Conservation (phyloP, 2,797 vertebrate genomes). For the Stomatorhinus walkeri region DNA sequence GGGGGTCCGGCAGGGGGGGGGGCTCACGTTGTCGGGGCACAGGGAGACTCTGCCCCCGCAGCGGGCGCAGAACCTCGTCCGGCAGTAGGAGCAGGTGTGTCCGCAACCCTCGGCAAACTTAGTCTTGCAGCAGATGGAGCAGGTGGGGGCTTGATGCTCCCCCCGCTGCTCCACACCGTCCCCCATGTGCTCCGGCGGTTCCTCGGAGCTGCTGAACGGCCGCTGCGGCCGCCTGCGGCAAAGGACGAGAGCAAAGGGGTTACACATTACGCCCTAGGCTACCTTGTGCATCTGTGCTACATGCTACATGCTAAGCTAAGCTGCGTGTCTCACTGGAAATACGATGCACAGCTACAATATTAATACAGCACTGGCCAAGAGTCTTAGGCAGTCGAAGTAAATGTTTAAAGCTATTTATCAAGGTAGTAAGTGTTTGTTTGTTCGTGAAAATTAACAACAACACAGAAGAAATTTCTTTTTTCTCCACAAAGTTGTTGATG, state of each 20-base stretch:
- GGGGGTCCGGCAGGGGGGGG: conserved; percentile 18
- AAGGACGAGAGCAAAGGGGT: conserved; percentile 33
- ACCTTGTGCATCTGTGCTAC: not conserved
- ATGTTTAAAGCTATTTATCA: not conserved
- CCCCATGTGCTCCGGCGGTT: conserved; percentile 79
- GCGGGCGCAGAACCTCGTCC: conserved; percentile 95
- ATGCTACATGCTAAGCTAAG: not conserved
- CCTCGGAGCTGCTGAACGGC: conserved; percentile 92
- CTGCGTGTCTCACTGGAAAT: not conserved
- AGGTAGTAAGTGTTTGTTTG: not conserved
- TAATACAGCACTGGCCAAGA: not conserved
- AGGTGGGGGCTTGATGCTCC: conserved; percentile 89
- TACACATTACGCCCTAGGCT: not conserved
- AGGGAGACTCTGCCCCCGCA: conserved; percentile 92
- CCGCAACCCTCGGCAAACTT: conserved; percentile 97
- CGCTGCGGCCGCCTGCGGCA: conserved; percentile 81
- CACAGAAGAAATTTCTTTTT: not conserved
- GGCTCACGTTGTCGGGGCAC: conserved; percentile 87
- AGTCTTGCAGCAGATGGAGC: conserved; percentile 94
- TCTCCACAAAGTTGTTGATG: not conserved
- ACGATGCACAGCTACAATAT: not conserved
- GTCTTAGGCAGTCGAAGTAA: not conserved
- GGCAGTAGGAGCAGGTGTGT: conserved; percentile 94
- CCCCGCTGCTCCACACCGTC: conserved; percentile 64
- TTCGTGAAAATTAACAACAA: not conserved